These are phyloP conservation scores for Cariama cristata DNA, from an alignment of 2,113 vertebrate genomes.

Conservation along the genomic window DNA sequence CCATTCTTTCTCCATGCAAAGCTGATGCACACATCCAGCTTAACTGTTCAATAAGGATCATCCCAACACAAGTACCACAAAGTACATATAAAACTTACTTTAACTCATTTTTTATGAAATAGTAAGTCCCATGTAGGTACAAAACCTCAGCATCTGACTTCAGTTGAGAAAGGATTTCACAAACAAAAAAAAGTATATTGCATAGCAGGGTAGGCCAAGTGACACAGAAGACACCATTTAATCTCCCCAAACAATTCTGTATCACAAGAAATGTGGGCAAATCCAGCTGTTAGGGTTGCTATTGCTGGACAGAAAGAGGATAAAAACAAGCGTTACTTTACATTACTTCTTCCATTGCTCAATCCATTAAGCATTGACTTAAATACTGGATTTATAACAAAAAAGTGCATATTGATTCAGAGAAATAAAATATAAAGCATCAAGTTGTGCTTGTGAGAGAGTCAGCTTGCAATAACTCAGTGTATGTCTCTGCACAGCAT, in stretches of 20 bases:
- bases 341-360: neutral
- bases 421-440: neutral
- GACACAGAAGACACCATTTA: neutral
- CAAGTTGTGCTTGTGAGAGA: neutral
- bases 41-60: neutral
- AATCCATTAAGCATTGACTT: neutral
- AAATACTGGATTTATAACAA: neutral
- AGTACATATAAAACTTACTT: neutral
- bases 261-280: neutral
- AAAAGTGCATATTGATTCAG: neutral
- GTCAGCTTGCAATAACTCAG: neutral
- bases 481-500: neutral
- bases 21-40: neutral
- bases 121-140: neutral
- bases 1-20: neutral
- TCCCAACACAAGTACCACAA: neutral
- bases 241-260: neutral
- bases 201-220: neutral
- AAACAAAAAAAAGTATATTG: neutral
- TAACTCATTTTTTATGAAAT: neutral
- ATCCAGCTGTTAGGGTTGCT: neutral
- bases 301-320: neutral
- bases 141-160: neutral
- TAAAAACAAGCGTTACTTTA: neutral
- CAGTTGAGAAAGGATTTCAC: neutral